Evolutionary conservation across 2,797 vertebrate species (phyloP), one percentile per base, ranked within the genome.

Genomic region (Lutjanus campechanus): DNA sequence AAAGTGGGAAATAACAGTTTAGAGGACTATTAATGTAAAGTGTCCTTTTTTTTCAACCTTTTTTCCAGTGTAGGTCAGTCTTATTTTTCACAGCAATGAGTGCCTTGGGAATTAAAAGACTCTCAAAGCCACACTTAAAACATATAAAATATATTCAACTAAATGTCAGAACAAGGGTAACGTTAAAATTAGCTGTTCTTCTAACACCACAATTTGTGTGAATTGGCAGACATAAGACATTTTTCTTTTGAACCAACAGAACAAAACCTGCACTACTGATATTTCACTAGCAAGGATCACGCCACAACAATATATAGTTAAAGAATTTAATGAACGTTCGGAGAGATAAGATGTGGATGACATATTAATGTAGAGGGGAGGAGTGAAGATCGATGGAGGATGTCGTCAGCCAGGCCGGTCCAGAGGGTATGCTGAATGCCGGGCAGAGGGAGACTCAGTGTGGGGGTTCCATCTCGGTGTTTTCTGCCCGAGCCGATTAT

Each of bases 111-210:
- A 49, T 65, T 50, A 43, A 85, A 83, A 19, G 22, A 67, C 36
- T 76, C 8, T 56, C 41, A 74, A 56, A 74, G 20, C 25, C 47
- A 66, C 12, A 55, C 2, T 73, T 9, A 49, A 67, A 70, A 61
- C 20, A 74, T 82, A 73, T 20, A 25, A 25, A 25, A 25, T 15
- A 36, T 46, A 81, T 70, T 76, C 19, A 72, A 47, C 25, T 50
- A 63, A 81, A 62, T 81, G 46, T 66, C 58, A 70, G 22, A 64
- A 85, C 36, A 64, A 77, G 40, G 47, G 51, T 62, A 20, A 61
- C 41, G 46, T 61, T 65, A 65, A 73, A 69, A 47, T 63, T 50
- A 54, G 22, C 20, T 69, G 17, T 75, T 13, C 40, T 17, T 63
- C 60, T 63, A 51, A 56, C 15, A 66, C 5, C 25, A 41, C 13